These are phyloP conservation scores for Scalopus aquaticus DNA, from an alignment of 2,113 vertebrate genomes.

Conservation along the genomic window DNA sequence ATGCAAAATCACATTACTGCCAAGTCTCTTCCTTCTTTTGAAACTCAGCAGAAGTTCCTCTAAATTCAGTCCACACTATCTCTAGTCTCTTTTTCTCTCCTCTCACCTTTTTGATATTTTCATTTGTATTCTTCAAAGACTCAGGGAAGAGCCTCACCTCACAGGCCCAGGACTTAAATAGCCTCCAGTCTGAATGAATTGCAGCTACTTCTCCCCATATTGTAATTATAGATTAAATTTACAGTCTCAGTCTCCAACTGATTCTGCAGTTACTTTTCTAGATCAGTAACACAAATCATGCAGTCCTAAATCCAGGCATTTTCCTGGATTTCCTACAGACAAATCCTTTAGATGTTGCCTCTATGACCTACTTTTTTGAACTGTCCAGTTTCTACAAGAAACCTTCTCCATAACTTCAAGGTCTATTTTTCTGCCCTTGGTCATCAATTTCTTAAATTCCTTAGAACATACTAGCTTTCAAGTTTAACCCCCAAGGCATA, in stretches of 20 bases:
- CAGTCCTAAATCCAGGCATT: neutral
- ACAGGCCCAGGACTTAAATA: neutral
- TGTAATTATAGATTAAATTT: neutral
- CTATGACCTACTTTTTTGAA: neutral
- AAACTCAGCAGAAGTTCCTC: neutral
- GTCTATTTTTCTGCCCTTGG: neutral
- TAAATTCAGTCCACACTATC: neutral
- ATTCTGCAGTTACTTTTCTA: neutral
- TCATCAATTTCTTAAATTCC: neutral
- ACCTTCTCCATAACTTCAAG: neutral
- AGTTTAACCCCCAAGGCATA: neutral
- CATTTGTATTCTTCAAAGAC: neutral
- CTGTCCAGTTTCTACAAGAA: neutral
- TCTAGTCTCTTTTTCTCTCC: neutral
- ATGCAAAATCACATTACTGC: neutral
- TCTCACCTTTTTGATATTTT: neutral
- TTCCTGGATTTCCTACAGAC: neutral
- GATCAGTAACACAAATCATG: neutral
- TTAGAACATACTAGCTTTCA: neutral
- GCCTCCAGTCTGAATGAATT: neutral
- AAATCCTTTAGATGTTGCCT: neutral
- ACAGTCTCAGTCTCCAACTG: neutral
- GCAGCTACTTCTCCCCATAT: neutral
- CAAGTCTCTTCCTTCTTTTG: neutral
- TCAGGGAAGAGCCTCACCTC: neutral